Base-by-base conservation (phyloP, 2,113 vertebrate species). In the Tragelaphus strepsiceros region DNA sequence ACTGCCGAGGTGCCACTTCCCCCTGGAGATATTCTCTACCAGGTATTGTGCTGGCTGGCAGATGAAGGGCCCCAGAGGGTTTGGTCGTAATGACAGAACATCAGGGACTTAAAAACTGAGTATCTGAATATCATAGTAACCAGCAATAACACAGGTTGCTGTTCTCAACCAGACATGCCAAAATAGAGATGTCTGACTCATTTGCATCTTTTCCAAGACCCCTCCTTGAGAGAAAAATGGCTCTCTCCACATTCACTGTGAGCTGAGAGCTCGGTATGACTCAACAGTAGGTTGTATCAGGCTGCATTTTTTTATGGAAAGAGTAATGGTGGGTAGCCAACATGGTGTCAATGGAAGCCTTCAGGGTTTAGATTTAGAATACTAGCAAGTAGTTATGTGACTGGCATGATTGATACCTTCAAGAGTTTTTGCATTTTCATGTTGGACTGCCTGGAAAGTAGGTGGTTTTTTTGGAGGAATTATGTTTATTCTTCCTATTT, bases 21-120 rank as follows among this genome's bases (percentile, higher is more conserved):
- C 98, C 98, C 99, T 98, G 99, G 98, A 99, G 99, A 99, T 98
- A 97, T 98, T 99, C 98, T 98, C 74, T 99, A 99, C 98, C 99
- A 99, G 99, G 99, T 99, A 99, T 98, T 98, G 98, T 99, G 98
- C 97, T 98, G 97, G 91, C 97, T 98, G 98, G 98, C 53, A 98
- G 98, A 90, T 92, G 91, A 97, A 97, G 92, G 94, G 83, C 58
- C 86, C 62, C 92, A 74, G 56, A 97, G 81, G 51, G 61, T 85
- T 96, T 90, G 32, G 54, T 94, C 90, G n/a, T 94, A 46, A 90
- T 78, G 85, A 77, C 56, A 94, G n/a, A 91, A 51, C 9, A 71
- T 80, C 81, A 84, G 62, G 71, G 58, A 94, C 51, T 84, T 97
- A 54, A 96, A 88, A 95, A 51, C 59, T 56, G 62, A 74, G 22